Evolutionary conservation across 2,797 vertebrate species (phyloP).

Genomic region (Leptoclinus maculatus): DNA sequence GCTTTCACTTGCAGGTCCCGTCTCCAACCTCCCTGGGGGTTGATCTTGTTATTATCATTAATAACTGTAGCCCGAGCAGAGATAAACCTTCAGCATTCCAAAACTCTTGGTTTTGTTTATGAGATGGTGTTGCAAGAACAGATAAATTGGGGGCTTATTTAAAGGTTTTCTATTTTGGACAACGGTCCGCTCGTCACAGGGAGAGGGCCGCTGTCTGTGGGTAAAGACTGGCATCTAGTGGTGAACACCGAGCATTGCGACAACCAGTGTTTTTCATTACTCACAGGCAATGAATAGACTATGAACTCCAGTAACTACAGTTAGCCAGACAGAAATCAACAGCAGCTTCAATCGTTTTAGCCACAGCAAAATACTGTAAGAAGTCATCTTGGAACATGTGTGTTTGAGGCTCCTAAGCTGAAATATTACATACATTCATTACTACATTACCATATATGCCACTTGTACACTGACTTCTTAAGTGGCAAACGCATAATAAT

Average conservation of each 20-base stretch:
- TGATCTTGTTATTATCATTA: conserved; percentile 82
- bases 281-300: background rate
- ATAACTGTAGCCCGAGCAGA: conserved; percentile 75
- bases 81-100: conserved; percentile 86
- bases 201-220: conserved; percentile 25
- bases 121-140: conserved; percentile 82
- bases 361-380: background rate
- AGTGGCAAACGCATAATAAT: background rate
- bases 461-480: background rate
- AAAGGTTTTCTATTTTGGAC: conserved; percentile 85
- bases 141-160: conserved; percentile 84
- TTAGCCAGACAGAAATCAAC: background rate
- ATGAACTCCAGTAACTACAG: background rate
- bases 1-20: conserved; percentile 78
- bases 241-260: conserved; percentile 22
- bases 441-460: background rate
- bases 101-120: conserved; percentile 81
- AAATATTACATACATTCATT: background rate
- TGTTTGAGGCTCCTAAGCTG: background rate
- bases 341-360: background rate
- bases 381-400: background rate
- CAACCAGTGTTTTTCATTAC: background rate
- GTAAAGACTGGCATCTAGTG: conserved; percentile 78
- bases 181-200: conserved; percentile 69
- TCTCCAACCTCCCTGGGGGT: conserved; percentile 78